phyloP scores from a whole-genome alignment of 2,113 vertebrate species.

The Grus americana region DNA sequence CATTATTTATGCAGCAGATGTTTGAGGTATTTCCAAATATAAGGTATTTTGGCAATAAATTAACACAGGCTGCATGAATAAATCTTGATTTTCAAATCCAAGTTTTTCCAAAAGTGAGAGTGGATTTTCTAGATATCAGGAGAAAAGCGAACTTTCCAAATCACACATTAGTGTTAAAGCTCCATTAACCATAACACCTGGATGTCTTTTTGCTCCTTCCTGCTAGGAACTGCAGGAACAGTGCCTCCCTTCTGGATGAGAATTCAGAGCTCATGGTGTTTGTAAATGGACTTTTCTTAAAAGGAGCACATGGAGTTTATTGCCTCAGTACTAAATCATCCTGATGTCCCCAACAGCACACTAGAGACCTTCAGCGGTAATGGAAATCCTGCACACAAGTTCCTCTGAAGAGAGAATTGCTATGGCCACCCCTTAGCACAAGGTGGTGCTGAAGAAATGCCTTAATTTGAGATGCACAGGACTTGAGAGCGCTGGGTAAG shows the following conservation, averaged over 20 bases:
- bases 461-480: not conserved
- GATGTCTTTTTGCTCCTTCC: not conserved
- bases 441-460: conserved; percentile 49
- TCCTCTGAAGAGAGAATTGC: not conserved
- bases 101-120: not conserved
- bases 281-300: not conserved
- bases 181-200: not conserved
- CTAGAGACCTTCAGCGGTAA: not conserved
- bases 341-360: not conserved
- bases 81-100: not conserved
- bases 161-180: not conserved
- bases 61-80: not conserved
- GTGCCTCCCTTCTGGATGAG: not conserved
- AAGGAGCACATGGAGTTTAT: not conserved
- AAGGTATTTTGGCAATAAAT: not conserved
- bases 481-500: rapidly evolving
- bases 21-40: not conserved
- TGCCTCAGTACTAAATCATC: not conserved
- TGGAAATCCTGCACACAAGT: not conserved
- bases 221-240: not conserved
- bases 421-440: not conserved
- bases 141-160: not conserved
- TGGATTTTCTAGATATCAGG: not conserved
- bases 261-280: not conserved
- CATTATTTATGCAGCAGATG: not conserved